A percentile compares a stretch with the other conserved stretches of the same genome.
Evolutionary conservation across 2,797 vertebrate species (phyloP).

Genomic region (Vireo griseus): DNA sequence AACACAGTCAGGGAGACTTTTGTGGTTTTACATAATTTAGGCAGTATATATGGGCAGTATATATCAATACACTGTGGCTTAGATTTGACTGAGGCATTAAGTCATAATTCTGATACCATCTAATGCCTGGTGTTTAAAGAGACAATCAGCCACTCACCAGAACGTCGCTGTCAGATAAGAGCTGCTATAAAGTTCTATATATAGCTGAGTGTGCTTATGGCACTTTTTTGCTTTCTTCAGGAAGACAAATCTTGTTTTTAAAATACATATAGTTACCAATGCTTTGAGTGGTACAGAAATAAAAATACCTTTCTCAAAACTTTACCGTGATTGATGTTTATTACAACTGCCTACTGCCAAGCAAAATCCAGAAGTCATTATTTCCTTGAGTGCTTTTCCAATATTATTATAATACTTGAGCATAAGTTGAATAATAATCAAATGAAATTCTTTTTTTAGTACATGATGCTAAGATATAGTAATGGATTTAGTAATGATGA

Average conservation of each 20-base stretch:
- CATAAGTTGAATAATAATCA: background rate
- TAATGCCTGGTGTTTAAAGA: background rate
- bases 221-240: background rate
- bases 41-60: background rate
- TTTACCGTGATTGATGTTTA: background rate
- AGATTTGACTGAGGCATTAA: background rate
- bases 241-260: background rate
- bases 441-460: background rate
- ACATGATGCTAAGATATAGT: background rate
- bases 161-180: background rate
- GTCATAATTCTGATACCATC: background rate
- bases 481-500: background rate
- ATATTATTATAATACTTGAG: background rate
- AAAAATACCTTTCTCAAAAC: background rate
- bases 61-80: background rate
- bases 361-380: background rate
- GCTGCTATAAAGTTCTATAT: background rate
- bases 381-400: background rate
- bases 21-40: background rate
- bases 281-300: background rate
- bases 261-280: background rate
- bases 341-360: background rate
- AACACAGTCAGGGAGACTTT: background rate
- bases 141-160: background rate
- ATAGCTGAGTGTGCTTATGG: background rate